Evolutionary conservation across 2,888 invertebrate species (phyloP), one percentile per base, ranked within the genome.

Genomic region (Linhomoeus sp.): DNA sequence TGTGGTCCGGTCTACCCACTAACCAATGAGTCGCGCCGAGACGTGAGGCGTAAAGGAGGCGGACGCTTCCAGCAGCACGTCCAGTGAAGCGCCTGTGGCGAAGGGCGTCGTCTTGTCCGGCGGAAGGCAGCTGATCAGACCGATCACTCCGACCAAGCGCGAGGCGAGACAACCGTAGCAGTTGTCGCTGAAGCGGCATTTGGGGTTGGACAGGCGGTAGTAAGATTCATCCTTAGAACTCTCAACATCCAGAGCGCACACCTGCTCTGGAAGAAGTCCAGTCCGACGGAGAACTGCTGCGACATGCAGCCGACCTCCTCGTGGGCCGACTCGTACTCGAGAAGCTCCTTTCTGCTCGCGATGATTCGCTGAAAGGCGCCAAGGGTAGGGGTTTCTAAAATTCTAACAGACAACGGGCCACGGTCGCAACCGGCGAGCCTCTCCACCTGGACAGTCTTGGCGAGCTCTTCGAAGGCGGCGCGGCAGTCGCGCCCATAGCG

Each of bases 401-500:
- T 25, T 24, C n/a, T 35, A 15, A 41, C n/a, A 40, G n/a, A 25
- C 9, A 29, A n/a, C 17, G 3, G 26, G n/a, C 22, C 14, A 19
- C 40, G 7, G 17, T 26, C 25, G 23, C 19, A 14, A n/a, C n/a
- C n/a, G n/a, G n/a, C n/a, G n/a, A n/a, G n/a, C n/a, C n/a, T 41
- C 39, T 49, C 49, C 53, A 67, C 66, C 67, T 73, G 72, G 49
- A 75, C 72, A 39, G 74, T 70, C 56, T 74, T 71, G 57, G 73
- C 87, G 1, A 94, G 74, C 63, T 92, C 92, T 62, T 92, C 92
- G 66, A 90, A 92, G 9, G 86, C 81, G 5, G 80, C 79, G 66
- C 85, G 85, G 64, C 88, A 90, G 59, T 94, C 92, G 42, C 79
- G 80, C 66, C 88, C 87, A 68, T 92, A 92, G 63, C 85, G 83